phyloP scores from a whole-genome alignment of 2,888 invertebrate genomes.

The Troides aeacus region DNA sequence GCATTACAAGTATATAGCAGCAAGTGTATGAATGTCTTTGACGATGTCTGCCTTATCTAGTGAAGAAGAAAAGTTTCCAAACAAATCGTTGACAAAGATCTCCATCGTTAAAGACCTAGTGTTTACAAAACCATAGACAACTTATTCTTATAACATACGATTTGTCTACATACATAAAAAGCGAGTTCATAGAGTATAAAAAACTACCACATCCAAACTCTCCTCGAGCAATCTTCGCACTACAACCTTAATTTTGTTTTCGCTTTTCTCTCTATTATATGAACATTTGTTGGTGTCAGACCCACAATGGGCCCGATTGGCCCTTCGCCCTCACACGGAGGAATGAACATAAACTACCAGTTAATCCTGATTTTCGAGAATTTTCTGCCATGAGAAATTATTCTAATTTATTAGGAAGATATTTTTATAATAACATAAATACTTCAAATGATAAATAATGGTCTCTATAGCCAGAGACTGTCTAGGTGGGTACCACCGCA shows the following conservation, averaged over 20 bases:
- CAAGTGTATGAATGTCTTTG: too few species aligned
- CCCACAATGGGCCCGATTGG: slow-evolving; percentile 65
- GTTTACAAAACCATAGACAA: neutral
- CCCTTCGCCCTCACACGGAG: slow-evolving; percentile 32
- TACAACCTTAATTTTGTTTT: slow-evolving; percentile 35
- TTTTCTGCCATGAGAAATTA: neutral
- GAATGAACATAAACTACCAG: slow-evolving; percentile 14
- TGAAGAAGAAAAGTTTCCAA: too few species aligned
- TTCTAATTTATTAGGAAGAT: neutral
- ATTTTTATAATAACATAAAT: neutral
- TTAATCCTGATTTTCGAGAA: slow-evolving; percentile 19
- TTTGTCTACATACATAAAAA: neutral
- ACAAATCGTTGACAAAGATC: too few species aligned
- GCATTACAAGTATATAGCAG: too few species aligned
- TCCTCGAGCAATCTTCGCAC: slow-evolving; percentile 34
- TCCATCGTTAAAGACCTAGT: neutral
- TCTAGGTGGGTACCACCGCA: too few species aligned
- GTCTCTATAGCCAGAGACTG: neutral
- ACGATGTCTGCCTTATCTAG: too few species aligned
- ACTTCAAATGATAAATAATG: neutral
- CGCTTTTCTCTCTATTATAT: slow-evolving; percentile 54
- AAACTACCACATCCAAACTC: slow-evolving; percentile 41
- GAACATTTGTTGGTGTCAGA: slow-evolving; percentile 61
- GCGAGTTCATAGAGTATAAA: neutral
- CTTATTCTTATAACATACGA: neutral